phyloP scores from a whole-genome alignment of 2,797 vertebrate genomes.

The Acanthornis magna region DNA sequence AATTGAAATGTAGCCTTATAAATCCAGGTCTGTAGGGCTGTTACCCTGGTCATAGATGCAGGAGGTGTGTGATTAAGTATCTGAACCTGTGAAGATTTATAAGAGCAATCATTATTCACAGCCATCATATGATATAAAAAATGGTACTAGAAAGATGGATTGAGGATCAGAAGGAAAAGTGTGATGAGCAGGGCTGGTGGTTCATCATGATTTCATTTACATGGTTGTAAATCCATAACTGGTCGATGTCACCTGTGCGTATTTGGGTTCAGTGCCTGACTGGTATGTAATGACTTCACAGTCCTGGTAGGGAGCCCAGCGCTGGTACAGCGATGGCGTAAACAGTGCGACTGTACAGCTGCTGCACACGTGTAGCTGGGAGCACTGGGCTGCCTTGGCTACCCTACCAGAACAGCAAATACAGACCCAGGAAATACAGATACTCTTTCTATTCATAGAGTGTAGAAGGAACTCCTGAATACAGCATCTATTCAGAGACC shows the following conservation, averaged over 20 bases:
- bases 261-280: neutral
- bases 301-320: neutral
- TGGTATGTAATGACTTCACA: neutral
- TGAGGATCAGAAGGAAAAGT: neutral
- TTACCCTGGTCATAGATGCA: neutral
- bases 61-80: slow-evolving; percentile 15
- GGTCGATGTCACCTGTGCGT: neutral
- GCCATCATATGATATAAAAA: neutral
- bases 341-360: neutral
- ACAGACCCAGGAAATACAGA: neutral
- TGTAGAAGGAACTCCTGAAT: neutral
- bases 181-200: neutral
- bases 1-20: slow-evolving; percentile 34
- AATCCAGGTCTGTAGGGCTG: neutral
- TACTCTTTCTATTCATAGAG: neutral
- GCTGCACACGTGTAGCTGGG: neutral
- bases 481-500: neutral
- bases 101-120: neutral
- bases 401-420: neutral
- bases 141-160: neutral
- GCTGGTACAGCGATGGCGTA: neutral
- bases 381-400: neutral
- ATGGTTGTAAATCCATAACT: neutral
- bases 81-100: slow-evolving; percentile 22
- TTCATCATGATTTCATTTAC: neutral